A percentile compares a stretch with the other conserved stretches of the same genome.
phyloP scores from a whole-genome alignment of 2,797 vertebrate species.

The Enteromius unitaeniatus region DNA sequence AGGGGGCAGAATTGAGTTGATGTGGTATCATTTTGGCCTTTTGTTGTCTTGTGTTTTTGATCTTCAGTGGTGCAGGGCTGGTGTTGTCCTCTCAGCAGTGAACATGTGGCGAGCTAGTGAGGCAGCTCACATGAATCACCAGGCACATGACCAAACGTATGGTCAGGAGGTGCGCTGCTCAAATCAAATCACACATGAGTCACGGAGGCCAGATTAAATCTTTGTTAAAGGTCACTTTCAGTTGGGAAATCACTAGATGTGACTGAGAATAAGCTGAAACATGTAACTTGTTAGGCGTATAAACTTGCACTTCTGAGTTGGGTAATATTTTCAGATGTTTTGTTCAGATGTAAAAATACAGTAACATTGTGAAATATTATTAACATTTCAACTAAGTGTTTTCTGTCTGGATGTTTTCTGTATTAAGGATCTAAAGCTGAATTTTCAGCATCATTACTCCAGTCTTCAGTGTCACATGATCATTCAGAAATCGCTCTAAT shows the following conservation, averaged over 20 bases:
- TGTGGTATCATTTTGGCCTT: neutral
- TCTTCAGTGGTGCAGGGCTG: neutral
- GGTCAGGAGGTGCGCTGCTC: neutral
- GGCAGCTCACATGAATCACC: conserved; percentile 7
- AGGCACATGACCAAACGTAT: neutral
- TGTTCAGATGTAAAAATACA: neutral
- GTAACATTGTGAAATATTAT: neutral
- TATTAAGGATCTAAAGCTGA: neutral
- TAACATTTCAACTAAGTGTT: neutral
- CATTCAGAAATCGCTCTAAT: neutral
- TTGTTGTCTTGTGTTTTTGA: neutral
- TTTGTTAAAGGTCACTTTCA: conserved; percentile 6
- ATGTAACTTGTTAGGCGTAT: neutral
- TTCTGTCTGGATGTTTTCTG: neutral
- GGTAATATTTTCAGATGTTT: neutral
- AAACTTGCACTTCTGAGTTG: too few species aligned
- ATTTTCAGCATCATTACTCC: neutral
- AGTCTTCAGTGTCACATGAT: conserved; percentile 3
- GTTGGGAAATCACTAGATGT: neutral
- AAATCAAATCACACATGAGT: conserved; percentile 9
- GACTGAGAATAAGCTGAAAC: neutral
- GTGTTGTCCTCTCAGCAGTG: neutral
- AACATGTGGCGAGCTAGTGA: neutral
- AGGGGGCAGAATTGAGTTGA: neutral
- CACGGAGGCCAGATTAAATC: neutral